Evolutionary conservation across 1,140 invertebrate species (phyloP), one percentile per base, ranked within the genome.

Genomic region (honey bee (Apis mellifera)): DNA sequence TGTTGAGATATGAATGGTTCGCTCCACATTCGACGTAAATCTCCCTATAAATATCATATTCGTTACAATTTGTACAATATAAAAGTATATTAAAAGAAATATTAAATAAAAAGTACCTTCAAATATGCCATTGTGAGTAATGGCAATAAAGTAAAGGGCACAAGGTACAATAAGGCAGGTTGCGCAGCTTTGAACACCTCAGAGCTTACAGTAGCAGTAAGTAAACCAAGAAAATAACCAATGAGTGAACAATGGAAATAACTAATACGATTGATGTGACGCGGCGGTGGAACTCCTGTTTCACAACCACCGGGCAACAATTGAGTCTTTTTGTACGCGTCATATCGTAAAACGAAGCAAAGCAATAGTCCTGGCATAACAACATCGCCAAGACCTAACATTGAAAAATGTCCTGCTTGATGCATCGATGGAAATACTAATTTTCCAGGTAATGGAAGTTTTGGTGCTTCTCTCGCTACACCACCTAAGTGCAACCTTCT

Each of bases 171-270:
- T 87, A 99, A 95, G 75, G 99, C 99, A 80, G 99, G 99, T 94
- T 99, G 99, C 69, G 99, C 98, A 84, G 98, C 98, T 95, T 99
- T 99, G 95, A 99, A 99, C 89, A 99, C 97, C 95, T 99, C 98
- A 21, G 98, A 98, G 87, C 98, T 99, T 80, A 99, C 98, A 50
- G 98, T 99, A 73, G 99, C 99, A 90, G 98, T 99, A 91, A 99
- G 95, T 91, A 99, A 95, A 86, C 99, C 98, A 94, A 99, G 95
- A 95, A 99, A 99, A 95, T 99, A 99, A 86, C 99, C 99, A 92
- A 99, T 97, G 90, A 99, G 96, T 88, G 98, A 99, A 95, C 99
- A 99, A 95, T 99, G 99, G 96, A 99, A 99, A 95, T 99, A 99
- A 92, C 95, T 96, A 86, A 96, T 95, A 89, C 95, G 95, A 89